Evolutionary conservation across 2,113 vertebrate species (phyloP), one percentile per base, ranked within the genome.

Genomic region (Platysteira castanea): DNA sequence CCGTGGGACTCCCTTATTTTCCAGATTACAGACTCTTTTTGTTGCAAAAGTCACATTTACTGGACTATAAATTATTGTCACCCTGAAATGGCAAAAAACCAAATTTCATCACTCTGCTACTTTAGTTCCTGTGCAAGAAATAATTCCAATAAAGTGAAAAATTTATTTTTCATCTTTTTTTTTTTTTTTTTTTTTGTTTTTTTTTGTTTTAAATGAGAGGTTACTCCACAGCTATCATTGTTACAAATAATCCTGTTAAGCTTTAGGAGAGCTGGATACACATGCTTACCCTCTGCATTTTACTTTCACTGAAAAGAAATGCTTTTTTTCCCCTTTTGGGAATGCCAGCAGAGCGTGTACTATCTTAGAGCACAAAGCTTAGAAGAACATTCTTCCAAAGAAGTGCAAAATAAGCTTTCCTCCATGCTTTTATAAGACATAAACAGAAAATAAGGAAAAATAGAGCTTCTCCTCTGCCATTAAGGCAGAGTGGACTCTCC

Each of bases 191-290:
- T 64, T 80, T 82, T 18, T 22, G 49, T 39, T 39, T 39, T 80
- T 79, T 41, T 49, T n/a, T 24, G 76, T 74, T 35, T 53, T n/a
- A 19, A 63, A 69, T 2, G 3, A 78, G 59, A 63, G 11, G 12
- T 27, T 87, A 11, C 26, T 94, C 37, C 41, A 70, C 39, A 50
- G 44, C 42, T 89, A 80, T 44, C 52, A 61, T 77, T 47, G 16
- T 67, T 89, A 80, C 13, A 7, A 49, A 79, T 96, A 93, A 93
- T 89, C 70, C 28, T 77, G 69, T 93, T 87, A 87, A 90, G 61
- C 22, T 90, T 84, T 94, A 76, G 57, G 73, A 16, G 33, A 94
- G 73, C 57, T 84, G 69, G 70, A 93, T 87, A 77, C 47, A 83
- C 22, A 61, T 49, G n/a, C 90, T 93, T 90, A 85, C 46, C 37